These are phyloP conservation scores for Lasius fuliginosus DNA, from an alignment of 2,888 invertebrate species.

Conservation along the genomic window DNA sequence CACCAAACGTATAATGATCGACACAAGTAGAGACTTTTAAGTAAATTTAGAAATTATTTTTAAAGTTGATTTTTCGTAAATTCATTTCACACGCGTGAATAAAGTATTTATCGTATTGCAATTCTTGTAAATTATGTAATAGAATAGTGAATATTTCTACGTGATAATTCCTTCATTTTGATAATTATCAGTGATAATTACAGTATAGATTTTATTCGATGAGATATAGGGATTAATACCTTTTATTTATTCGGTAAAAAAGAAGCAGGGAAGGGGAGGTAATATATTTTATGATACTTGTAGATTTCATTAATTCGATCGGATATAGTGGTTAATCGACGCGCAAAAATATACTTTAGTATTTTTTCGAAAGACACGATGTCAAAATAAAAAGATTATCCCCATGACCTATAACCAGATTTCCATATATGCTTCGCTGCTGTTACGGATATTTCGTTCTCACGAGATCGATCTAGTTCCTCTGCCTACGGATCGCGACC, in stretches of 20 bases:
- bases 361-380: slow-evolving; percentile 26
- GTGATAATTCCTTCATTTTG: neutral
- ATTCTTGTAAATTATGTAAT: neutral
- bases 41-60: neutral
- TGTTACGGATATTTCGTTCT: slow-evolving; percentile 71
- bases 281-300: neutral
- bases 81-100: neutral
- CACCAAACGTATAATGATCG: neutral
- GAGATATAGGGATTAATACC: neutral
- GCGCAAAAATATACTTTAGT: neutral
- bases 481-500: slow-evolving; percentile 42
- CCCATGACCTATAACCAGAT: slow-evolving; percentile 35
- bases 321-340: neutral
- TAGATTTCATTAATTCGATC: neutral
- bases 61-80: neutral
- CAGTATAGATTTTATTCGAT: neutral
- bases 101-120: neutral
- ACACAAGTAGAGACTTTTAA: neutral
- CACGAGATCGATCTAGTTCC: slow-evolving; percentile 78
- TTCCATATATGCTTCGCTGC: slow-evolving; percentile 40
- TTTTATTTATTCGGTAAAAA: neutral
- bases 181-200: neutral
- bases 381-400: slow-evolving; percentile 72
- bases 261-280: too few relatives aligned
- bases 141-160: neutral